phyloP scores from a whole-genome alignment of 2,113 vertebrate species.

The Tyto alba region DNA sequence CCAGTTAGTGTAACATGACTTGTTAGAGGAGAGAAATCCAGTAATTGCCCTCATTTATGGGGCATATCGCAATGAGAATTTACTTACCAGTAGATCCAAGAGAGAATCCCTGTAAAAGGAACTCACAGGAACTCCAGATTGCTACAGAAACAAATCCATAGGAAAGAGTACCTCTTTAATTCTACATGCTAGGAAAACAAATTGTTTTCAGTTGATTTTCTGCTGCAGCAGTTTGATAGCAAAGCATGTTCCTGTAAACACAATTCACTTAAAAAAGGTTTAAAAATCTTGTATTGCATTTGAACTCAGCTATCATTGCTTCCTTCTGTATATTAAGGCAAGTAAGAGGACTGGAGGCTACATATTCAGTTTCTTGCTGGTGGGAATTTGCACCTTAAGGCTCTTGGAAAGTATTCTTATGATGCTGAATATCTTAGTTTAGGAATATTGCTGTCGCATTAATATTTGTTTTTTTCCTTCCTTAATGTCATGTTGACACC shows the following conservation, averaged over 20 bases:
- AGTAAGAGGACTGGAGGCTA: not conserved
- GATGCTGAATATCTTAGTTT: not conserved
- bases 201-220: not conserved
- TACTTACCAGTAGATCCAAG: not conserved
- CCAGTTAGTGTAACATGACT: not conserved
- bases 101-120: not conserved
- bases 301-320: not conserved
- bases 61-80: not conserved
- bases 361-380: not conserved
- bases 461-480: not conserved
- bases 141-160: not conserved
- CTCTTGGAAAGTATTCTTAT: not conserved
- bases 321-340: not conserved
- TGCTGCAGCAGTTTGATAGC: not conserved
- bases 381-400: not conserved
- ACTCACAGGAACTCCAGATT: not conserved
- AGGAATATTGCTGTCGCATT: not conserved
- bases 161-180: not conserved
- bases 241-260: not conserved
- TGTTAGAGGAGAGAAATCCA: not conserved
- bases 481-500: not conserved
- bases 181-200: not conserved
- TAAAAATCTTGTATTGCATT: not conserved
- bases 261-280: not conserved
- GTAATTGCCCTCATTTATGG: not conserved